These are phyloP conservation scores for Acronicta aceris DNA, from an alignment of 2,888 invertebrate species.

Conservation along the genomic window DNA sequence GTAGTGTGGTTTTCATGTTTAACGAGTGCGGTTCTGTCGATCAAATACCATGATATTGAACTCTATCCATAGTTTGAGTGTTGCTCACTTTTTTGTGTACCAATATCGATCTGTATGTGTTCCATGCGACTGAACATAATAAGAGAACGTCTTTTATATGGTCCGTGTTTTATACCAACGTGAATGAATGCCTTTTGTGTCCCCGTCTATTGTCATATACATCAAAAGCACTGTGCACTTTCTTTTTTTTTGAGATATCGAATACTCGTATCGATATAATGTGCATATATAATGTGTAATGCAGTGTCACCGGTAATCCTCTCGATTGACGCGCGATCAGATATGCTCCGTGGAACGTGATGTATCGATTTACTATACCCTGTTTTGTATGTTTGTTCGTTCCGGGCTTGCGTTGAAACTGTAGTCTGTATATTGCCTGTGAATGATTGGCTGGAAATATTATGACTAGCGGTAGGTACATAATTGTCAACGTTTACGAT, in stretches of 20 bases:
- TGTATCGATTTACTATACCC: conserved; percentile 65
- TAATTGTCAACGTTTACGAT: not conserved
- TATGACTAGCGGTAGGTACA: not conserved
- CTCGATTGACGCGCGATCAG: conserved; percentile 66
- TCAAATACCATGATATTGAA: no score
- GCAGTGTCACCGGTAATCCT: conserved; percentile 55
- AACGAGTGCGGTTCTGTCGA: no score
- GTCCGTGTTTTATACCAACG: not conserved
- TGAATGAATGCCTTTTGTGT: not conserved
- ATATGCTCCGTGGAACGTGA: conserved; percentile 61
- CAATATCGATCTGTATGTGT: no score
- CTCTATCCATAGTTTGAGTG: no score
- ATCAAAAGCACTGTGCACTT: not conserved
- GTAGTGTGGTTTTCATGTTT: no score
- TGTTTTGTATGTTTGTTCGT: conserved; percentile 53
- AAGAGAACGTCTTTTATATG: no score
- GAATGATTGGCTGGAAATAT: conserved; percentile 24
- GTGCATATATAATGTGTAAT: conserved; percentile 65
- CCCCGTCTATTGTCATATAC: not conserved
- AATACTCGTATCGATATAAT: conserved; percentile 60
- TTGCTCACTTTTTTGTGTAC: no score
- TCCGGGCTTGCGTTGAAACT: conserved; percentile 37
- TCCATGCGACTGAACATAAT: no score
- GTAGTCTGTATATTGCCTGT: conserved; percentile 18
- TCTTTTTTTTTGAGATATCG: conserved; percentile 18